Percentiles rank a stretch among this genome's conserved stretches.
phyloP scores from a whole-genome alignment of 2,113 vertebrate genomes.

The Tragelaphus scriptus region DNA sequence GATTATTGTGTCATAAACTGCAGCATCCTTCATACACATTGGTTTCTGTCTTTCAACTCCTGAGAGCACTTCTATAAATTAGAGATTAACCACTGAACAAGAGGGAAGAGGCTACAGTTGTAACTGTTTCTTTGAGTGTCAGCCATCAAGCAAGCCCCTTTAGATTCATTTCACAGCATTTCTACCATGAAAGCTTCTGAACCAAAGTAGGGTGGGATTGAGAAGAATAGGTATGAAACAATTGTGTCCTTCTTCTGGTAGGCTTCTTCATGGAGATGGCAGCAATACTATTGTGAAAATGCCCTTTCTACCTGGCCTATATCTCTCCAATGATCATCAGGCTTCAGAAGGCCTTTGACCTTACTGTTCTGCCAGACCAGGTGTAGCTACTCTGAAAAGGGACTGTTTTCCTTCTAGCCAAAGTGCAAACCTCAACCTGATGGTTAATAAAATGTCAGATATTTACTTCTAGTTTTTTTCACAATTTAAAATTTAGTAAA shows the following conservation, averaged over 20 bases:
- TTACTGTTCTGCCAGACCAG: background rate
- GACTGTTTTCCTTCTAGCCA: background rate
- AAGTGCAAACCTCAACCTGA: constrained; percentile 25
- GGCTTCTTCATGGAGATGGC: background rate
- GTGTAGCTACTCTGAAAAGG: background rate
- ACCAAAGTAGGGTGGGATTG: background rate
- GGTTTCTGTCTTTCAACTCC: background rate
- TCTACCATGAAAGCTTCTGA: background rate
- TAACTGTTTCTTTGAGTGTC: background rate
- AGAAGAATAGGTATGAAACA: background rate
- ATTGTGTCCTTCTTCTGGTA: background rate
- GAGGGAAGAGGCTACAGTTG: background rate
- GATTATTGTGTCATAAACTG: background rate
- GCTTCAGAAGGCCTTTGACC: background rate
- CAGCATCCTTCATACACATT: background rate
- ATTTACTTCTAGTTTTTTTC: background rate
- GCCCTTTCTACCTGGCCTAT: background rate
- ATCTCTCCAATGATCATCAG: background rate
- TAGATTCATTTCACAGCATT: background rate
- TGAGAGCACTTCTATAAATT: background rate
- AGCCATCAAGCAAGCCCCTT: background rate
- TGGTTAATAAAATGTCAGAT: background rate
- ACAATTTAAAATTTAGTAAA: background rate
- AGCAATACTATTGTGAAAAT: background rate
- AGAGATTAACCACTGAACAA: background rate